A percentile compares a stretch with the other conserved stretches of the same genome.
phyloP scores from a whole-genome alignment of 2,888 invertebrate species.

The Apocheima hispidaria region DNA sequence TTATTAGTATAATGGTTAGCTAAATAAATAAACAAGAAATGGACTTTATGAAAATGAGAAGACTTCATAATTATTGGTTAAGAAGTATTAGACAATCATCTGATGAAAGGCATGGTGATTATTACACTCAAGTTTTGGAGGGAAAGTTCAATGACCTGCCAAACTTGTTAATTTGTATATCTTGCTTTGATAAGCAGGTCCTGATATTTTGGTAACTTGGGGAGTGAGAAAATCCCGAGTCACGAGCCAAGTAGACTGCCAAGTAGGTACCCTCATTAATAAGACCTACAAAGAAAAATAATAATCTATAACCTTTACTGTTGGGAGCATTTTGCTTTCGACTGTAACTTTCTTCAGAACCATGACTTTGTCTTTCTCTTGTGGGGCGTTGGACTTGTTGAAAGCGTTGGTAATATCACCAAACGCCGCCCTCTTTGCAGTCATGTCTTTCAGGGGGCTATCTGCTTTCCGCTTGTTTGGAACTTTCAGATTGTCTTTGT shows the following conservation, averaged over 20 bases:
- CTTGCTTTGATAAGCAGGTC: background rate
- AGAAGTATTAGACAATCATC: too few relatives aligned
- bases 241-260: background rate
- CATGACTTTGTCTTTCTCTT: slow-evolving; percentile 73
- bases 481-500: slow-evolving; percentile 77
- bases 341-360: slow-evolving; percentile 82
- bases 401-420: slow-evolving; percentile 94
- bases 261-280: slow-evolving; percentile 58
- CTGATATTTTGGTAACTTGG: background rate
- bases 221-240: background rate
- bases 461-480: slow-evolving; percentile 92
- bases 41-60: too few relatives aligned
- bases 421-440: slow-evolving; percentile 93
- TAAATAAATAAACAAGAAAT: too few relatives aligned
- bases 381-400: slow-evolving; percentile 71
- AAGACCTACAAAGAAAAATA: slow-evolving; percentile 20
- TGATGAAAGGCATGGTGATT: slow-evolving; percentile 37
- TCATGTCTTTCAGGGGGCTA: slow-evolving; percentile 91
- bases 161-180: background rate
- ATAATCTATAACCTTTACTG: slow-evolving; percentile 69
- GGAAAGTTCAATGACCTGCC: slow-evolving; percentile 70
- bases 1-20: too few relatives aligned
- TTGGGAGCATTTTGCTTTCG: slow-evolving; percentile 80
- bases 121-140: slow-evolving; percentile 56
- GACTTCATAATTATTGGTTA: too few relatives aligned